Evolutionary conservation across 2,797 vertebrate genomes (phyloP).

Genomic region (Sebastiscus albofasciatus): DNA sequence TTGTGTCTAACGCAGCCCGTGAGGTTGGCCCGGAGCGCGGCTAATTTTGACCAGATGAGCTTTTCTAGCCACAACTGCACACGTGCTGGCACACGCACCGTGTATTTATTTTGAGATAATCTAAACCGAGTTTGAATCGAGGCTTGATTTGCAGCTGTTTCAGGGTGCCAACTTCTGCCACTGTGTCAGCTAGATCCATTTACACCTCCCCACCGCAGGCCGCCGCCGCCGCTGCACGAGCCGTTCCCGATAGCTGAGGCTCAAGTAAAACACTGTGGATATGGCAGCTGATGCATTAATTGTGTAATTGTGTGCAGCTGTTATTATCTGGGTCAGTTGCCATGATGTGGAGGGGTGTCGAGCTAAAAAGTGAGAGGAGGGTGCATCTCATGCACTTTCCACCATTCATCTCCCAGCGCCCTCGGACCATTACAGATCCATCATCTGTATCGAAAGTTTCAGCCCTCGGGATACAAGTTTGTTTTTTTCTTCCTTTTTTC

Average conservation of each 20-base stretch:
- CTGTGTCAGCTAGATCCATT: slow-evolving; percentile 66
- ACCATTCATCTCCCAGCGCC: slow-evolving; percentile 50
- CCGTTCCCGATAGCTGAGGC: slow-evolving; percentile 54
- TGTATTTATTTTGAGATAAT: slow-evolving; percentile 73
- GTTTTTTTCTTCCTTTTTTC: not conserved
- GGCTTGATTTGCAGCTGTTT: slow-evolving; percentile 58
- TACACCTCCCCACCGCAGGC: slow-evolving; percentile 65
- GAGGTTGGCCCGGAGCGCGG: slow-evolving; percentile 20
- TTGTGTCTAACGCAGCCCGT: slow-evolving; percentile 40
- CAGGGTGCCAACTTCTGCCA: slow-evolving; percentile 63
- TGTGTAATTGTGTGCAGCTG: slow-evolving; percentile 76
- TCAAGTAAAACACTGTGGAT: slow-evolving; percentile 63
- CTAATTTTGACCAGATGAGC: slow-evolving; percentile 75
- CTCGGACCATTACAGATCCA: slow-evolving; percentile 35
- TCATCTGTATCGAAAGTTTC: slow-evolving; percentile 23
- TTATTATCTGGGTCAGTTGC: slow-evolving; percentile 66
- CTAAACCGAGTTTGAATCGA: slow-evolving; percentile 54
- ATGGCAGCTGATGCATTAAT: slow-evolving; percentile 74
- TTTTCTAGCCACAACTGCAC: slow-evolving; percentile 52
- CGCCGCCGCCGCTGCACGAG: slow-evolving; percentile 52
- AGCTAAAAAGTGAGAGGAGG: slow-evolving; percentile 34
- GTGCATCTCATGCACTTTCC: slow-evolving; percentile 33
- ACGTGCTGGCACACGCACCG: slow-evolving; percentile 33
- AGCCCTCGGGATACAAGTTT: not conserved
- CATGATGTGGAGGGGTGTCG: slow-evolving; percentile 49